Base-by-base conservation (phyloP, 2,888 invertebrate genomes). In the Trilocha varians region DNA sequence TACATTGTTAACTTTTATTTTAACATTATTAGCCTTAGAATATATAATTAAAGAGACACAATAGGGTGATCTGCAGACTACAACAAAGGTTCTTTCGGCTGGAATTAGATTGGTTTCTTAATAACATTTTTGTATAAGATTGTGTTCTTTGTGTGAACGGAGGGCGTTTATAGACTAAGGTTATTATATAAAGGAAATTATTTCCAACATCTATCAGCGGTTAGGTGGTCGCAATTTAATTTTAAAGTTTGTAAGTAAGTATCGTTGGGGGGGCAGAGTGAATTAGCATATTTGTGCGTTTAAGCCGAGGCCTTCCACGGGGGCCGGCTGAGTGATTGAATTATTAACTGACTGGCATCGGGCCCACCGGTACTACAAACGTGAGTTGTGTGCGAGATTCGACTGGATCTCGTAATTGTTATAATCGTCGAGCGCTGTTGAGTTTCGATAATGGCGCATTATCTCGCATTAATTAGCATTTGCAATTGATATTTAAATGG, bases 261-360 rank as follows among this genome's bases (percentile, higher is more conserved):
- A 62, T 59, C 55, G 57, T 52, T 51, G 50, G 54, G 54, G n/a
- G 63, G 59, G 57, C 49, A 42, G 40, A 41, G 48, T 45, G 50
- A 61, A 78, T 79, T 78, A 70, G 67, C 79, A 78, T 79, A 78
- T 73, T 71, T 75, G 74, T 73, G 69, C 72, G 75, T 74, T 72
- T 65, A 69, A 65, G 65, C 64, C 50, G 43, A 53, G 54, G 47
- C 34, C 44, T 50, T 61, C 57, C 59, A 47, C 40, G 48, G 68
- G 69, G 62, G 52, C 52, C 48, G 56, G 50, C 53, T 59, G 73
- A 73, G 66, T 78, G 75, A 80, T 80, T 80, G 76, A 78, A 82
- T 82, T 80, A 80, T 80, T 78, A 70, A 74, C 70, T 65, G 72
- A 64, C 62, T 65, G 71, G 63, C 62, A 57, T 65, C 53, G 52